Base-by-base conservation (phyloP, 2,888 invertebrate genomes). In the Choreutis nemorana region DNA sequence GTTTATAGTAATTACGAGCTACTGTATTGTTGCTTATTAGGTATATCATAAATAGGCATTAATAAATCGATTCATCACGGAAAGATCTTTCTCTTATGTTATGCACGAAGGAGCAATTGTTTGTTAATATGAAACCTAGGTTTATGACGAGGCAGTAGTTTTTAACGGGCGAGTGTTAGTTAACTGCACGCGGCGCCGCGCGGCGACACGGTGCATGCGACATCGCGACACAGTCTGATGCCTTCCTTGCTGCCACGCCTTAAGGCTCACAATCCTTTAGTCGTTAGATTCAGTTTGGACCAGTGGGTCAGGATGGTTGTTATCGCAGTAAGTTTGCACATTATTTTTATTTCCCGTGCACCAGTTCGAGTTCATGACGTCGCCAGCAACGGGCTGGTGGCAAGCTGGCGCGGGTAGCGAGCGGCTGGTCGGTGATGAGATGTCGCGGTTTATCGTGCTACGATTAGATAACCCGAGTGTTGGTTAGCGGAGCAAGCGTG, bases 391-490 rank as follows among this genome's bases (percentile, higher is more conserved):
- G 15, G 25, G 25, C 23, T 18, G 23, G 7, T 10, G 6, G 14
- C 13, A 4, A 14, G 15, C 16, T 25, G 24, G 33, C 23, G 33
- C 21, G 30, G 27, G 28, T 26, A 26, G 24, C 22, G 27, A 15
- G 30, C 31, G 20, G 33, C 29, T 30, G 27, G 32, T 34, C 26
- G 33, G 37, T 30, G 44, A 36, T 29, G 30, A 29, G 25, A 33
- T 37, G 35, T 31, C 32, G 39, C 30, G 39, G 36, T 33, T 60
- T 68, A 68, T 70, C 68, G 46, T 50, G 53, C 49, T 35, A 46
- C 62, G 70, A 70, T 70, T 70, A 70, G 70, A 71, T 71, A 70
- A 63, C 63, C 65, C 55, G 45, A 52, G 55, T n/a, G n/a, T n/a
- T n/a, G n/a, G n/a, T n/a, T n/a, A 52, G 52, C 51, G 59, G 49